Percentiles rank a stretch among this genome's conserved stretches.
Conservation (phyloP, 2,113 vertebrate genomes). For the Triplophysa rosa region DNA sequence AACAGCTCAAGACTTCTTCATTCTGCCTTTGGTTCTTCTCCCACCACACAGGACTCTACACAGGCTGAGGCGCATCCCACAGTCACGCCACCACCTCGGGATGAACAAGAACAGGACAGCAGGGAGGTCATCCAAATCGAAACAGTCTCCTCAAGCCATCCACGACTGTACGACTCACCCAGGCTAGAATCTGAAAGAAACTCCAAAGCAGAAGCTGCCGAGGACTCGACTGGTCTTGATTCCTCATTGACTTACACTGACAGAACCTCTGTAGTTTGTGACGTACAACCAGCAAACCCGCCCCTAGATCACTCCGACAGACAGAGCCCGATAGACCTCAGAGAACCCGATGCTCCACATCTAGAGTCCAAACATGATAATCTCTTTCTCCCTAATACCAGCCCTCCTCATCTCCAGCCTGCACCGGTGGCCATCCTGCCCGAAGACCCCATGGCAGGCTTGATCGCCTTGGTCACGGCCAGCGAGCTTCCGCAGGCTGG, state of each 20-base stretch:
- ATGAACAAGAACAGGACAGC: constrained; percentile 71
- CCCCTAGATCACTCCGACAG: constrained; percentile 22
- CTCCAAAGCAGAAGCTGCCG: constrained; percentile 64
- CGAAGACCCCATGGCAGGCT: constrained; percentile 90
- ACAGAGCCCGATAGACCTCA: constrained; percentile 13
- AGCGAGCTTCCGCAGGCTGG: constrained; percentile 86
- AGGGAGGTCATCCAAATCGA: constrained; percentile 72
- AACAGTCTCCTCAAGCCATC: constrained; percentile 66
- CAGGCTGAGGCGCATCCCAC: constrained; percentile 52
- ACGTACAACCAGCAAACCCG: constrained; percentile 2
- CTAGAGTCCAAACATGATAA: constrained; percentile 50
- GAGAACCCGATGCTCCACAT: constrained; percentile 60
- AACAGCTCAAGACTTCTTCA: constrained; percentile 12
- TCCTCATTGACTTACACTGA: constrained; percentile 33
- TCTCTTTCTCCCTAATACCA: constrained; percentile 59
- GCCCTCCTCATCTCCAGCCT: constrained; percentile 54
- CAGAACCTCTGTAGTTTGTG: constrained; percentile 24
- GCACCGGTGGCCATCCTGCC: constrained; percentile 64
- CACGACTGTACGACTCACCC: constrained; percentile 67
- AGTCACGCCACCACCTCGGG: constrained; percentile 44
- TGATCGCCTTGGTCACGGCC: constrained; percentile 86
- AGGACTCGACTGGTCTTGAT: constrained; percentile 42
- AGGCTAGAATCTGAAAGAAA: constrained; percentile 64
- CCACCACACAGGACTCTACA: constrained; percentile 32
- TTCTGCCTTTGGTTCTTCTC: background rate